Base-by-base conservation (phyloP, 2,113 vertebrate species). In the Bothrops jararaca region DNA sequence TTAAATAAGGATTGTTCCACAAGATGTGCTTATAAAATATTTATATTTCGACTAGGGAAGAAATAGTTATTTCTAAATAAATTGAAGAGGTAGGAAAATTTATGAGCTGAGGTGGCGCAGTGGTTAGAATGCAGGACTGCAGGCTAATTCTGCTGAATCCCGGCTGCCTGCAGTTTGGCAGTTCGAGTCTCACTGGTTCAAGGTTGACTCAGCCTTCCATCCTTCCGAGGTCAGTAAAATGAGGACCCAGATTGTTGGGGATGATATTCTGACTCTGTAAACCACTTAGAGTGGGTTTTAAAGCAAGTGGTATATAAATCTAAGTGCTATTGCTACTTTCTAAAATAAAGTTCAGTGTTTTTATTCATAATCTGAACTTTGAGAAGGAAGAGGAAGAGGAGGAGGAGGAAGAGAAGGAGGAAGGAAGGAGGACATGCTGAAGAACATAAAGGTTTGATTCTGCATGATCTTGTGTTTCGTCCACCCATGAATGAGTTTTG, bases 61-160 rank as follows among this genome's bases (percentile, higher is more conserved):
- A 42, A 94, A 93, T 57, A 89, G 6, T 34, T 90, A 4, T 93
- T 94, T 89, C 92, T 29, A 90, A 45, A 91, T 23, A 56, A 92
- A 94, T 56, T 1, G 20, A 50, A 42, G 10, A 22, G 1, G 3
- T 42, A 12, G 74, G 7, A 29, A 60, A 20, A 0, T 80, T 87
- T 39, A 9, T 50, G 48, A 50, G 48, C 48, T 0, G 1, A 50
- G 48, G 48, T 9, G 8, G 48, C 48, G 8, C 48, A 50, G 48
- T 50, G 48, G 48, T 50, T 50, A 50, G 48, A 50, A 50, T 9
- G 48, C 48, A 50, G 48, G 9, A 9, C 48, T 50, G 48, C 48
- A 50, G 48, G 48, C 48, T 50, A 50, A 1, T 10, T 9, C 48
- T 50, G 48, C 48, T 50, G 48, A 50, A 8, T 50, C 48, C 48